Conservation (phyloP, 2,888 invertebrate genomes). For the Brachypalpus laphriformis region DNA sequence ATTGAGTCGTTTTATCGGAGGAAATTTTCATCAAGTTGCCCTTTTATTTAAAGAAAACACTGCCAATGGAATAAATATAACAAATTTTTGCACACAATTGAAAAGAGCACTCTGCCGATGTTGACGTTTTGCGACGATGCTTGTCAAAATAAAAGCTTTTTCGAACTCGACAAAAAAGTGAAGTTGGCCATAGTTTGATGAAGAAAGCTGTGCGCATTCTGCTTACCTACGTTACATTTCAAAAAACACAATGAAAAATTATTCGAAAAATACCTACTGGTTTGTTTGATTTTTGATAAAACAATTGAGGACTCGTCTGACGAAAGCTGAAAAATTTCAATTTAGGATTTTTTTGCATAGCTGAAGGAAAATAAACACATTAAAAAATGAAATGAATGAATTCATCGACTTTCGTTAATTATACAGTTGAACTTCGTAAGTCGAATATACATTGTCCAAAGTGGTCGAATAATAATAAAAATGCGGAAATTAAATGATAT, state of each 20-base stretch:
- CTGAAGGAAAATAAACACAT: too few relatives aligned
- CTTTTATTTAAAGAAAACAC: slow-evolving; percentile 13
- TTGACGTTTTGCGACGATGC: slow-evolving; percentile 57
- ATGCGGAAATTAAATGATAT: too few relatives aligned
- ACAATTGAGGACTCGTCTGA: too few relatives aligned
- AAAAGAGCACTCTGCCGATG: slow-evolving; percentile 15
- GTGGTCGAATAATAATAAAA: too few relatives aligned
- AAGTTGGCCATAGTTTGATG: slow-evolving; percentile 12
- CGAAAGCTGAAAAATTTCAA: too few relatives aligned
- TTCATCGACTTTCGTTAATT: too few relatives aligned
- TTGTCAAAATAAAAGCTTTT: slow-evolving; percentile 31
- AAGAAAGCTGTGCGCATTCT: not conserved
- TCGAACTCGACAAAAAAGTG: not conserved
- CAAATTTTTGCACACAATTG: slow-evolving; percentile 37
- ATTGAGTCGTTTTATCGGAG: not conserved
- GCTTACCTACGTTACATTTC: not conserved
- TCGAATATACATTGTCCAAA: too few relatives aligned
- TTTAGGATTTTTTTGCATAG: too few relatives aligned
- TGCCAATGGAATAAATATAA: slow-evolving; percentile 8
- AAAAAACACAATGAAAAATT: not conserved
- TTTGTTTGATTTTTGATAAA: too few relatives aligned
- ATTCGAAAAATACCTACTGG: too few relatives aligned
- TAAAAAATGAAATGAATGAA: too few relatives aligned
- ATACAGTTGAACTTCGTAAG: too few relatives aligned
- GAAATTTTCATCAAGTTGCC: not conserved